phyloP scores from a whole-genome alignment of 2,888 invertebrate species.

The Chrysodeixis includens region DNA sequence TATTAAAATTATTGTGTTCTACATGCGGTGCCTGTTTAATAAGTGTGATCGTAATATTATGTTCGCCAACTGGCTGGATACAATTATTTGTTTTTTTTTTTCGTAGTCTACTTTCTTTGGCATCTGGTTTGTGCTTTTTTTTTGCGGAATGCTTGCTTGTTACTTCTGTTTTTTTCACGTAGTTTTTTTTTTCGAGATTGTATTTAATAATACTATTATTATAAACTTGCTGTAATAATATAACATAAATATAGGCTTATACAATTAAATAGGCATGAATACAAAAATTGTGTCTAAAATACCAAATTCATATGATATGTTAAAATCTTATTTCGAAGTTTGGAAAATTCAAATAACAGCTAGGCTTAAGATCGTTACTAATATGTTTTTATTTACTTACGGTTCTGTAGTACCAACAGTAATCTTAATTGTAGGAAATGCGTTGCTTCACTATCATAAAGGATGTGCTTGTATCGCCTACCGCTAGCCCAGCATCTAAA shows the following conservation, averaged over 20 bases:
- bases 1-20: slow-evolving; percentile 63
- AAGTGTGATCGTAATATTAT: slow-evolving; percentile 45
- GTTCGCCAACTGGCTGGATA: slow-evolving; percentile 45
- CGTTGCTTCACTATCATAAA: slow-evolving; percentile 34
- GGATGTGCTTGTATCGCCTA: slow-evolving; percentile 47
- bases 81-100: slow-evolving; percentile 26
- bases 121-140: slow-evolving; percentile 20
- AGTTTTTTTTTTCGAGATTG: background rate
- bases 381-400: background rate
- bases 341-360: too few species aligned
- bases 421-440: slow-evolving; percentile 30
- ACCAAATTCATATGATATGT: too few species aligned
- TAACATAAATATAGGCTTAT: too few species aligned
- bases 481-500: slow-evolving; percentile 47
- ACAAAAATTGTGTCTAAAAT: too few species aligned
- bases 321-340: too few species aligned
- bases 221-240: too few species aligned
- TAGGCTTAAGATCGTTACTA: too few species aligned
- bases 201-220: too few species aligned
- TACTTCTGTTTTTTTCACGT: too few species aligned
- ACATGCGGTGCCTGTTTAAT: slow-evolving; percentile 42
- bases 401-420: background rate
- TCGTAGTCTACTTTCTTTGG: slow-evolving; percentile 9
- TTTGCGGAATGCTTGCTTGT: slow-evolving; percentile 2
- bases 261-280: too few species aligned